Percentiles rank a stretch among this genome's conserved stretches.
Evolutionary conservation across 2,113 vertebrate genomes (phyloP).

Genomic region (Pycnonotus jocosus): DNA sequence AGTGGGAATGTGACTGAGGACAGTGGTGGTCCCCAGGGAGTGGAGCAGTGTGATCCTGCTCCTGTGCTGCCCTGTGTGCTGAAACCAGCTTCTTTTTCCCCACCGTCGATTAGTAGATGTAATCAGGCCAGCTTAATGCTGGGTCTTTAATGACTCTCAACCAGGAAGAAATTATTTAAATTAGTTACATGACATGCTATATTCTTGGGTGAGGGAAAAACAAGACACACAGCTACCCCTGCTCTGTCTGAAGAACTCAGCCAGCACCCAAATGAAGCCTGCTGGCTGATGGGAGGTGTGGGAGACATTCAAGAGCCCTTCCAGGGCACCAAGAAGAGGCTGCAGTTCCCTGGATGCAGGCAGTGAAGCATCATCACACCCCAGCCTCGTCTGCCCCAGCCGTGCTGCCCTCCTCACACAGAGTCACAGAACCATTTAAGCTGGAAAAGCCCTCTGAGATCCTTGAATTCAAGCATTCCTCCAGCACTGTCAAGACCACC

Average conservation of each 20-base stretch:
- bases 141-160: not conserved
- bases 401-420: rapidly evolving
- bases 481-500: not conserved
- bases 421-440: not conserved
- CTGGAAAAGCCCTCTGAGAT: not conserved
- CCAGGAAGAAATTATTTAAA: not conserved
- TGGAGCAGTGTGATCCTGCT: rapidly evolving
- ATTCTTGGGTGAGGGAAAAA: not conserved
- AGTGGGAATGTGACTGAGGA: not conserved
- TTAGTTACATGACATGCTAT: not conserved
- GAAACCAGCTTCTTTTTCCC: not conserved
- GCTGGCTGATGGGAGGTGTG: not conserved
- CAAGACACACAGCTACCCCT: not conserved
- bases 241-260: not conserved
- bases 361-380: rapidly evolving
- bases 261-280: not conserved
- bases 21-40: not conserved
- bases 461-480: not conserved
- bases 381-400: not conserved
- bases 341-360: not conserved
- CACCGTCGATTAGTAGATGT: not conserved
- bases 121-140: not conserved
- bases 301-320: not conserved
- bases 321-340: not conserved
- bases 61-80: rapidly evolving